These are phyloP conservation scores for Megaustenia siamemsis DNA, from an alignment of 2,888 invertebrate species.

Conservation along the genomic window DNA sequence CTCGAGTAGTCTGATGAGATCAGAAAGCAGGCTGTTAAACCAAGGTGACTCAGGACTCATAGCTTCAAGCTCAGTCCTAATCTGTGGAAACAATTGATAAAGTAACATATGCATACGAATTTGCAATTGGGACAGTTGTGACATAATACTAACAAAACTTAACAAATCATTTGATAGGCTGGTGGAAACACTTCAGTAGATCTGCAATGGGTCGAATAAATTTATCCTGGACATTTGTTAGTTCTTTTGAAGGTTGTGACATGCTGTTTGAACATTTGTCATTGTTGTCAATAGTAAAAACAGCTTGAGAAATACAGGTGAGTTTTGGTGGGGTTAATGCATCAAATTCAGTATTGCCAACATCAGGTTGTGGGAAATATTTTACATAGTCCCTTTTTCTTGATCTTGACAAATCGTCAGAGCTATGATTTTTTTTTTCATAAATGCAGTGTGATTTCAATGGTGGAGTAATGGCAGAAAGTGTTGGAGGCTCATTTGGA, in stretches of 20 bases:
- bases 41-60: constrained; percentile 33
- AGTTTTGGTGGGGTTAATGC: constrained; percentile 23
- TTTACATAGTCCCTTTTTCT: not conserved
- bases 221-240: not conserved
- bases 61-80: constrained; percentile 1
- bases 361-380: not conserved
- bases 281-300: not conserved
- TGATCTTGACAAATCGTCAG: constrained; percentile 24
- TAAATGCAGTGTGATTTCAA: not conserved
- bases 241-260: not conserved
- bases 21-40: constrained; percentile 12
- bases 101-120: constrained; percentile 38
- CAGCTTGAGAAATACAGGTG: constrained; percentile 10
- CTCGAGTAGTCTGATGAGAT: constrained; percentile 23
- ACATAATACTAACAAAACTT: constrained; percentile 13
- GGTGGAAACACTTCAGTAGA: not conserved
- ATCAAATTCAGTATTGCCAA: not conserved
- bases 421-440: constrained; percentile 32
- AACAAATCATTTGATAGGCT: constrained; percentile 1
- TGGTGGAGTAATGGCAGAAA: constrained; percentile 3
- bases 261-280: not conserved
- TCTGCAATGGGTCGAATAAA: not conserved
- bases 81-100: constrained; percentile 28
- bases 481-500: constrained; percentile 34
- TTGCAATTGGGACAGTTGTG: constrained; percentile 29